Base-by-base conservation (phyloP, 2,888 invertebrate species). In the Cryptocephalus moraei region DNA sequence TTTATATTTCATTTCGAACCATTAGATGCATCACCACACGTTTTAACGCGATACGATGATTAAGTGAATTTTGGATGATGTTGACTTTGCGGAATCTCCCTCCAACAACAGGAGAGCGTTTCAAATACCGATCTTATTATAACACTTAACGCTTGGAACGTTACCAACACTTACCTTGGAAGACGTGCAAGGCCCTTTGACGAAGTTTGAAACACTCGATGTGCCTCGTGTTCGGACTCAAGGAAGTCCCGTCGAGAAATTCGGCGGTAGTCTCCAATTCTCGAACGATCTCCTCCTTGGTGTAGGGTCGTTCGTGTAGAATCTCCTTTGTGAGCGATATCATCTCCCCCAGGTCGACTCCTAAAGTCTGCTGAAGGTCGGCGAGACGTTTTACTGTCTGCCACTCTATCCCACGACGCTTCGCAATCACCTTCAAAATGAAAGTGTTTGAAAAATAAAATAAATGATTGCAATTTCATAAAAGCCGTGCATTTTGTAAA, bases 111-210 rank as follows among this genome's bases (percentile, higher is more conserved):
- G n/a, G n/a, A n/a, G n/a, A n/a, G n/a, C n/a, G n/a, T n/a, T n/a
- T n/a, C n/a, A n/a, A n/a, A n/a, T n/a, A n/a, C n/a, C n/a, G n/a
- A n/a, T n/a, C n/a, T n/a, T n/a, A 22, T 6, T 22, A 22, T 22
- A 2, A 22, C 2, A 22, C 22, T 22, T 22, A 2, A 22, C 6
- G 22, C 22, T 22, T 22, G 6, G 6, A 22, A 22, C 22, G 22
- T 22, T 22, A 22, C 22, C 6, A 22, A 22, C 22, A 52, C 64
- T 68, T 67, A 83, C 84, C 85, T 76, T 82, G 78, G 61, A 86
- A 84, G 11, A 97, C 96, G 67, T 99, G 97, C 32, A 84, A 72
- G 4, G 93, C 91, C 55, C 99, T 80, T 64, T 94, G 86, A 53
- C 79, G 77, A 33, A 97, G 74, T 69, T 91, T 86, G 63, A 91